phyloP scores from a whole-genome alignment of 2,797 vertebrate species.

The Tachyglossus aculeatus region DNA sequence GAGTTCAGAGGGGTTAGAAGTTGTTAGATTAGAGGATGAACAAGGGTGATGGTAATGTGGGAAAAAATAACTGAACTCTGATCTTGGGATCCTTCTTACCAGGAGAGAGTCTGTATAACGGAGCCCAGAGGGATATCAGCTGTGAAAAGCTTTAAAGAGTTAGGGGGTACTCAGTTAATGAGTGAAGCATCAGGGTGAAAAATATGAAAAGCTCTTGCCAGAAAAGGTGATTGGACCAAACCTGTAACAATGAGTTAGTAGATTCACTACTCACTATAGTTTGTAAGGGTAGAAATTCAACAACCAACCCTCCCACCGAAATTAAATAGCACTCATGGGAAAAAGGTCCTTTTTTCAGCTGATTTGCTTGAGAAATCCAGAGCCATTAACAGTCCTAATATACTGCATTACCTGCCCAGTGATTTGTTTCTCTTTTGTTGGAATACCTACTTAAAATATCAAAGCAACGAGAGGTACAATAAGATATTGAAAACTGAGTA shows the following conservation, averaged over 20 bases:
- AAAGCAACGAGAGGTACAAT: slow-evolving; percentile 86
- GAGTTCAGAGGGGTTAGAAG: too few species aligned
- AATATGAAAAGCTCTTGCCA: too few species aligned
- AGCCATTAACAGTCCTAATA: slow-evolving; percentile 69
- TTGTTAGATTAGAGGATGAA: not conserved
- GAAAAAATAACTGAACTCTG: not conserved
- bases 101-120: not conserved
- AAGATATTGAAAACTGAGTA: slow-evolving; percentile 92
- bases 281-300: slow-evolving; percentile 64
- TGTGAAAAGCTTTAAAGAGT: not conserved
- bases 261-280: slow-evolving; percentile 40
- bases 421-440: slow-evolving; percentile 85
- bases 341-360: slow-evolving; percentile 71
- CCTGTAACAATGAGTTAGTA: not conserved
- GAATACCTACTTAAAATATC: slow-evolving; percentile 92
- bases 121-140: not conserved
- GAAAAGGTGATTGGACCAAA: not conserved
- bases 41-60: not conserved
- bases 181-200: not conserved
- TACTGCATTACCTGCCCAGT: slow-evolving; percentile 77
- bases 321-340: slow-evolving; percentile 85
- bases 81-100: not conserved
- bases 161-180: not conserved
- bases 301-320: slow-evolving; percentile 77
- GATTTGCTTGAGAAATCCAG: slow-evolving; percentile 67